Percentiles rank a stretch among this genome's conserved stretches.
phyloP scores from a whole-genome alignment of 2,797 vertebrate genomes.

The Spheniscus humboldti region DNA sequence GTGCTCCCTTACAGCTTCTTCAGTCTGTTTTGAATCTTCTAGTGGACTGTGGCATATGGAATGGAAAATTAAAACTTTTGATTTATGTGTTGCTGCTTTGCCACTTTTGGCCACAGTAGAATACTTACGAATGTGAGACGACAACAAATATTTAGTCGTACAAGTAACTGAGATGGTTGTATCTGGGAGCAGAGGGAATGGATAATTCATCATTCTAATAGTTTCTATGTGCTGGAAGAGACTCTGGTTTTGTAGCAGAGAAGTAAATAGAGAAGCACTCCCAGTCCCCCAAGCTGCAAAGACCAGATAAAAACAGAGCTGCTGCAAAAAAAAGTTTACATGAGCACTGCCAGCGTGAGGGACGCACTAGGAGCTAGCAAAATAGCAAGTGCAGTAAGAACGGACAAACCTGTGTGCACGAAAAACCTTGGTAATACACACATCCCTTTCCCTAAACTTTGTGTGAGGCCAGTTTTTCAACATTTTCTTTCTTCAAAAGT shows the following conservation, averaged over 20 bases:
- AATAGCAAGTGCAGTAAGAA: not conserved
- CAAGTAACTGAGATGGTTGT: not conserved
- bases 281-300: not conserved
- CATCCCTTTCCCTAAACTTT: not conserved
- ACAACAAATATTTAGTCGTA: constrained; percentile 27
- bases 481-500: not conserved
- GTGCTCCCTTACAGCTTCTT: constrained; percentile 1
- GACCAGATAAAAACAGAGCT: constrained; percentile 2
- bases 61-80: constrained; percentile 44
- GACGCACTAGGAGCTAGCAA: not conserved
- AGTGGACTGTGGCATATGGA: not conserved
- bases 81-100: constrained; percentile 39
- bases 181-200: constrained; percentile 6
- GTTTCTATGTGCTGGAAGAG: not conserved
- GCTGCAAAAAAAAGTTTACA: not conserved
- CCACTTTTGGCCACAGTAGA: not conserved
- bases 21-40: not conserved
- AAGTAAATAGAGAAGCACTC: constrained; percentile 13
- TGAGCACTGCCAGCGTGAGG: not conserved
- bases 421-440: not conserved
- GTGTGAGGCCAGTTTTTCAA: not conserved
- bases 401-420: not conserved
- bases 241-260: not conserved
- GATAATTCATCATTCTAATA: constrained; percentile 22
- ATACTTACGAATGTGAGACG: not conserved